Base-by-base conservation (phyloP, 2,888 invertebrate genomes). In the Nymphalis urticae region DNA sequence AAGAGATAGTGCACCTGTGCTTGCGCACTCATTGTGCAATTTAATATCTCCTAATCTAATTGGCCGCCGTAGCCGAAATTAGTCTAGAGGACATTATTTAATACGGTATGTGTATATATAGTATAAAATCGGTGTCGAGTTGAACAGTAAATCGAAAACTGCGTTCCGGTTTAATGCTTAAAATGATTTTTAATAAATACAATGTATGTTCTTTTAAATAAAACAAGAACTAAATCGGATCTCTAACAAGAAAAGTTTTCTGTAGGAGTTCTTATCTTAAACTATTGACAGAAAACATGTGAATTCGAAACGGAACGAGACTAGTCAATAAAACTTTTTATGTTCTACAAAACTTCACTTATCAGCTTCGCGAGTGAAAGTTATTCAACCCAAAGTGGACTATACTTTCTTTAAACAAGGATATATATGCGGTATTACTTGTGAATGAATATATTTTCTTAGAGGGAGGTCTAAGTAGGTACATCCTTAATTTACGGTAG, bases 281-380 rank as follows among this genome's bases (percentile, higher is more conserved):
- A 72, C 72, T 64, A 72, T 73, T 71, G 73, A 71, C 48, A 66
- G 60, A 27, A 69, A 72, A 71, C 73, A 71, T 67, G 70, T 70
- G 72, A 73, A 73, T 73, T 67, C 67, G 71, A 72, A 74, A 73
- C 68, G 67, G 71, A 68, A 69, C 56, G 70, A 74, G 74, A 73
- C 75, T 75, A 73, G 75, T 73, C 74, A 74, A 68, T 70, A 72
- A 75, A 76, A 74, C 70, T 75, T 76, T 75, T 75, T 70, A 68
- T 66, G 69, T 75, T 75, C 69, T 56, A 68, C 64, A 66, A 67
- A 75, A 75, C 73, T 75, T 71, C 59, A 66, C 69, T 75, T 76
- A 76, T 76, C 73, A 72, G 72, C 72, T 71, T 62, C 72, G 63
- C 68, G 69, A 72, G 64, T 68, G 48, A 61, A 69, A 71, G 66